phyloP scores from a whole-genome alignment of 2,113 vertebrate genomes.

The Siphamia tubifer region DNA sequence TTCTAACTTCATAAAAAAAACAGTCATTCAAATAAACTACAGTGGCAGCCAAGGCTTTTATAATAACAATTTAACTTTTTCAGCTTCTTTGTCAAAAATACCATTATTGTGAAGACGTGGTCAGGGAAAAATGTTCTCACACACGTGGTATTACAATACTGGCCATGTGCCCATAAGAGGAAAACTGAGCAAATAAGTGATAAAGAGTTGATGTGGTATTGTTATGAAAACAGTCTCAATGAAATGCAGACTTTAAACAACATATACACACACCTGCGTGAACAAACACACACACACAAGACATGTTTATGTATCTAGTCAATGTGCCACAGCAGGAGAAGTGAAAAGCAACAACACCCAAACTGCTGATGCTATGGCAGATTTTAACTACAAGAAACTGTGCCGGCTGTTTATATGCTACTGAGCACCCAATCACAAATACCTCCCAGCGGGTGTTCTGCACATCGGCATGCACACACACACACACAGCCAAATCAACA shows the following conservation, averaged over 20 bases:
- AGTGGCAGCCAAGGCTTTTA: not conserved
- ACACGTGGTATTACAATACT: constrained; percentile 5
- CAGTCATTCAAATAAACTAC: not conserved
- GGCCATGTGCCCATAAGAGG: not conserved
- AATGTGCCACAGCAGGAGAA: constrained; percentile 33
- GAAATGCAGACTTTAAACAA: constrained; percentile 18
- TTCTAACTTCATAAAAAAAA: not conserved
- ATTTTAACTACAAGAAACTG: constrained; percentile 31
- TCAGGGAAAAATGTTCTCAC: not conserved
- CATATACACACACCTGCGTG: not conserved
- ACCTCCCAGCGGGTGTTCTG: constrained; percentile 20
- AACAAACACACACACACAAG: not conserved
- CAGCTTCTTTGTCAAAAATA: not conserved
- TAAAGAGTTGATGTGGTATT: constrained; percentile 16
- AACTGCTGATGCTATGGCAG: constrained; percentile 27
- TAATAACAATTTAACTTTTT: not conserved
- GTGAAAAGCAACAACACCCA: constrained; percentile 40
- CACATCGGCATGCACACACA: not conserved
- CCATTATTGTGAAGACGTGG: not conserved
- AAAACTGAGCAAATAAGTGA: constrained; percentile 8
- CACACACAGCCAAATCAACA: not conserved
- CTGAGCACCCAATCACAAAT: constrained; percentile 35
- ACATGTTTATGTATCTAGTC: constrained; percentile 10
- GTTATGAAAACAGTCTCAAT: constrained; percentile 37
- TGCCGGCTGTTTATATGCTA: constrained; percentile 34